These are phyloP conservation scores for Fulica atra DNA, from an alignment of 2,113 vertebrate genomes.

Conservation along the genomic window DNA sequence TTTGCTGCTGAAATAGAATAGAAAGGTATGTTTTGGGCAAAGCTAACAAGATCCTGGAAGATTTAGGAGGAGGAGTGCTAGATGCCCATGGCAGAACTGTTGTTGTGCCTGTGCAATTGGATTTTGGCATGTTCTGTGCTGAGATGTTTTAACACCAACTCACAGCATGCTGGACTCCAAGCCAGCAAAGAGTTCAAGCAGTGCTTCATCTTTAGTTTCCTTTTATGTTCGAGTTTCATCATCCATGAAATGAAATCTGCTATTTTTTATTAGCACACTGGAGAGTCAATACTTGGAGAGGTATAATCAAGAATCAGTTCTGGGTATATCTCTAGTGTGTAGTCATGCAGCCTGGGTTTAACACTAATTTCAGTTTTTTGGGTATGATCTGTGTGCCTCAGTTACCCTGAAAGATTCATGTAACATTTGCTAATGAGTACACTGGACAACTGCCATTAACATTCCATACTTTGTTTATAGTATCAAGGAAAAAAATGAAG, in stretches of 20 bases:
- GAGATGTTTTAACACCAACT: background rate
- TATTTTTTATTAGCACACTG: background rate
- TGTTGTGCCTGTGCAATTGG: background rate
- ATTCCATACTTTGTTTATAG: background rate
- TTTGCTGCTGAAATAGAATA: background rate
- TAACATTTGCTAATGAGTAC: background rate
- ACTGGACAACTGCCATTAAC: background rate
- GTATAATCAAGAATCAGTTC: background rate
- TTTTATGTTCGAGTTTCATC: background rate
- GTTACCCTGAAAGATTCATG: background rate
- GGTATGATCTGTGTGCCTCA: background rate
- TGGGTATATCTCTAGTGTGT: background rate
- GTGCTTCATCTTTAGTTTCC: background rate
- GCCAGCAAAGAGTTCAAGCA: background rate
- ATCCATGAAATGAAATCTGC: background rate
- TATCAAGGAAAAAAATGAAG: background rate
- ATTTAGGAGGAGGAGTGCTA: background rate
- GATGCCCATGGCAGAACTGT: accelerated
- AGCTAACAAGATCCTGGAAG: background rate
- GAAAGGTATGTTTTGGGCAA: background rate
- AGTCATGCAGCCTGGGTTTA: background rate
- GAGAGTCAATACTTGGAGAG: background rate
- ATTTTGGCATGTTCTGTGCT: background rate
- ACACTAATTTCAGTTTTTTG: background rate
- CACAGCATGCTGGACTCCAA: background rate